A percentile compares a stretch with the other conserved stretches of the same genome.
These are phyloP conservation scores for Cariama cristata DNA, from an alignment of 2,113 vertebrate species.

Conservation along the genomic window DNA sequence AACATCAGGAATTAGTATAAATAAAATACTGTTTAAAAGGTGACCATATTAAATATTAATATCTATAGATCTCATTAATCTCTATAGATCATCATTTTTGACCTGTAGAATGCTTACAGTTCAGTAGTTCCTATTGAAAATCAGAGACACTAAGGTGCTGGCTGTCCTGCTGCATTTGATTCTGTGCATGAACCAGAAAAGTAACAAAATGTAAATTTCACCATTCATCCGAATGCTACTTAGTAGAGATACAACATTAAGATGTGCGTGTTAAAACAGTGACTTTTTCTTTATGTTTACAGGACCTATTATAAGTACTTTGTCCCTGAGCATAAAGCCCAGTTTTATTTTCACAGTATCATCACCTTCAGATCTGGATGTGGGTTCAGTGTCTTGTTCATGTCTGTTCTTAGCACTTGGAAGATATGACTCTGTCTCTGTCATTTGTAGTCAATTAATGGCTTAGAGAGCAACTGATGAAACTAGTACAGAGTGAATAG, in stretches of 20 bases:
- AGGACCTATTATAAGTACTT: background rate
- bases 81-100: background rate
- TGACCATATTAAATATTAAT: background rate
- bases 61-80: too few relatives aligned
- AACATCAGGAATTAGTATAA: background rate
- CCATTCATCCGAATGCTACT: background rate
- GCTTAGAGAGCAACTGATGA: background rate
- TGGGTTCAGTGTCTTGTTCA: background rate
- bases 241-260: background rate
- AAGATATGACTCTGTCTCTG: background rate
- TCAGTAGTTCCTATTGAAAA: background rate
- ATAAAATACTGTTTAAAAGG: background rate
- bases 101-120: background rate
- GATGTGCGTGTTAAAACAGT: background rate
- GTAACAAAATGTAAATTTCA: background rate
- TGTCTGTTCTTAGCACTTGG: background rate
- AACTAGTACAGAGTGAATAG: background rate
- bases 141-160: background rate
- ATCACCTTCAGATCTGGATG: background rate
- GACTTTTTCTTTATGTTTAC: background rate
- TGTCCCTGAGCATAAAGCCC: background rate
- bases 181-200: background rate
- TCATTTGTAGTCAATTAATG: background rate
- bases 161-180: background rate
- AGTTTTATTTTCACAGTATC: background rate